Conservation (phyloP, 2,888 invertebrate species). For the Morinoia aosen region DNA sequence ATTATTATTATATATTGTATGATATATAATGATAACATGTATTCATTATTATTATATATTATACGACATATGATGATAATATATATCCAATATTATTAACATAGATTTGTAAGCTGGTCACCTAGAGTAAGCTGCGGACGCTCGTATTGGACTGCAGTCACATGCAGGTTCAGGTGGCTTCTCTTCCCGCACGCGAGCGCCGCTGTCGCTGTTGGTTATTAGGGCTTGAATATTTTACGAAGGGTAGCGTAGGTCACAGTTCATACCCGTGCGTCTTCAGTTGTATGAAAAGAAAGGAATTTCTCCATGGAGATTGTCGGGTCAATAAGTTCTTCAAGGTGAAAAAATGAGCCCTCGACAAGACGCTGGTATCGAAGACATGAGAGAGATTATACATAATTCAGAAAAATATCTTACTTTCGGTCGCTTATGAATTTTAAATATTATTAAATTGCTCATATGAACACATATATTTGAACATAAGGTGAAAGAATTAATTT, state of each 20-base stretch:
- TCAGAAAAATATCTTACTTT: not conserved
- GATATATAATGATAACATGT: too few species aligned
- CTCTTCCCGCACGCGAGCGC: not conserved
- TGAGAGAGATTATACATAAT: not conserved
- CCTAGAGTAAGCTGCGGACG: not conserved
- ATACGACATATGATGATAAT: too few species aligned
- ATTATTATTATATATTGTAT: too few species aligned
- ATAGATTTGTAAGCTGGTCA: not conserved
- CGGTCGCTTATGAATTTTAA: not conserved
- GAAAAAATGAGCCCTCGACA: not conserved
- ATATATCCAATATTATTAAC: too few species aligned
- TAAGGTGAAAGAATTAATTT: not conserved
- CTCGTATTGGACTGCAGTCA: not conserved
- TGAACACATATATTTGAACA: not conserved
- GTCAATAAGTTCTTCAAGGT: not conserved
- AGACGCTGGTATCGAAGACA: not conserved
- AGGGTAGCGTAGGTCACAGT: not conserved
- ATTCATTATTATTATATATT: too few species aligned
- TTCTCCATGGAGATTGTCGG: not conserved
- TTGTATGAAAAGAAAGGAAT: not conserved
- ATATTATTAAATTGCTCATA: not conserved
- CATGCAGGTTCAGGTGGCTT: too few species aligned
- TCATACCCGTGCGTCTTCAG: not conserved
- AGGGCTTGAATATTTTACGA: not conserved
- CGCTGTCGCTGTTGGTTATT: not conserved